Evolutionary conservation across 2,113 vertebrate species (phyloP).

Genomic region (Mirza zaza): DNA sequence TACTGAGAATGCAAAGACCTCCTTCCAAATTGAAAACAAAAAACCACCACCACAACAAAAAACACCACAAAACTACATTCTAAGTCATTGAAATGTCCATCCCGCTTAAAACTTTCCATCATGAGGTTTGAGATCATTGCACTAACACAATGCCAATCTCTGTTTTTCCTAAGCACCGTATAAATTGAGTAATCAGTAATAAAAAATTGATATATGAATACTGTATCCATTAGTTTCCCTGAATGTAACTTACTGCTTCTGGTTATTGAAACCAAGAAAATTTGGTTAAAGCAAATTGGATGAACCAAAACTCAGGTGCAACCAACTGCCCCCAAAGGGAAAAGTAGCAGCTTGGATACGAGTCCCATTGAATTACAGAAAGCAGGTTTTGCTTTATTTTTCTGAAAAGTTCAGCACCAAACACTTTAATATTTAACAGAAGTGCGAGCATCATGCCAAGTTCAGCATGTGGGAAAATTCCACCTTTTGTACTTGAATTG

Average conservation of each 20-base stretch:
- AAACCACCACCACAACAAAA: background rate
- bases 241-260: background rate
- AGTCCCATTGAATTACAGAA: background rate
- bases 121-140: fast-evolving
- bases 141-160: no score
- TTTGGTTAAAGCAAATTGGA: background rate
- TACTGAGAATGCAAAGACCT: background rate
- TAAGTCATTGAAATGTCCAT: background rate
- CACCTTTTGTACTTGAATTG: background rate
- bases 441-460: background rate
- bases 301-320: background rate
- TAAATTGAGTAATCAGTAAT: background rate
- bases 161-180: background rate
- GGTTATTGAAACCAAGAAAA: background rate
- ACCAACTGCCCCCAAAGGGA: background rate
- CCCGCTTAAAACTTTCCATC: fast-evolving
- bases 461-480: background rate
- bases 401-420: background rate
- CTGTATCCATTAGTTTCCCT: background rate
- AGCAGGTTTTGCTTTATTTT: background rate
- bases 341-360: background rate
- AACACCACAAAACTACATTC: background rate
- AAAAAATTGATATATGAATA: background rate
- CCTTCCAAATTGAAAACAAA: background rate
- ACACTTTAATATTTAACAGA: background rate